Evolutionary conservation across 2,888 invertebrate species (phyloP), one percentile per base, ranked within the genome.

Genomic region (Malacosoma neustria): DNA sequence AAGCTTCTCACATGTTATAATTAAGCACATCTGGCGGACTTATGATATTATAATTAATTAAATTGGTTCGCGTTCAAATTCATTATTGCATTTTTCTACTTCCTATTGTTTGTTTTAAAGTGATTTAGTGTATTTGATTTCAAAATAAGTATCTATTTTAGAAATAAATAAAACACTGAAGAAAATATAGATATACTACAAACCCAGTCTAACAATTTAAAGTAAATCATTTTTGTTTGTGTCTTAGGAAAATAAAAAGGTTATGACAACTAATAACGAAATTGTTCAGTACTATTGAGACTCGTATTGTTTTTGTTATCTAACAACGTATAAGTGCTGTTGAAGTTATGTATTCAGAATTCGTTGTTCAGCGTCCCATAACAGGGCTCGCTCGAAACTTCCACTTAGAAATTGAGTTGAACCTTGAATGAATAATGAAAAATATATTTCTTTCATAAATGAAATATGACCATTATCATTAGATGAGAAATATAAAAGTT

Each of bases 281-380:
- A n/a, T n/a, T n/a, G n/a, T n/a, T n/a, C n/a, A n/a, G n/a, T n/a
- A n/a, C n/a, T n/a, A n/a, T n/a, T n/a, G n/a, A n/a, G n/a, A n/a
- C n/a, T n/a, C n/a, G n/a, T n/a, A n/a, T n/a, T n/a, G n/a, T n/a
- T n/a, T n/a, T n/a, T n/a, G n/a, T n/a, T n/a, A n/a, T n/a, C n/a
- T n/a, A n/a, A n/a, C n/a, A n/a, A n/a, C n/a, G n/a, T 14, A 49
- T 39, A 31, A 39, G 34, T 40, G 46, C 44, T 51, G 57, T 61
- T 59, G 44, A 59, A 61, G 70, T 73, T 67, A 63, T 49, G 51
- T 61, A 75, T 73, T 76, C 74, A 51, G 35, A 41, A 40, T 51
- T 51, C 55, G 65, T 61, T 56, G 51, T 51, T 50, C 45, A 46
- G 45, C 43, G 58, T 41, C 34, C 41, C 40, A 43, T 49, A 47